phyloP scores from a whole-genome alignment of 1,140 invertebrate species.

The Metaphire vulgaris region DNA sequence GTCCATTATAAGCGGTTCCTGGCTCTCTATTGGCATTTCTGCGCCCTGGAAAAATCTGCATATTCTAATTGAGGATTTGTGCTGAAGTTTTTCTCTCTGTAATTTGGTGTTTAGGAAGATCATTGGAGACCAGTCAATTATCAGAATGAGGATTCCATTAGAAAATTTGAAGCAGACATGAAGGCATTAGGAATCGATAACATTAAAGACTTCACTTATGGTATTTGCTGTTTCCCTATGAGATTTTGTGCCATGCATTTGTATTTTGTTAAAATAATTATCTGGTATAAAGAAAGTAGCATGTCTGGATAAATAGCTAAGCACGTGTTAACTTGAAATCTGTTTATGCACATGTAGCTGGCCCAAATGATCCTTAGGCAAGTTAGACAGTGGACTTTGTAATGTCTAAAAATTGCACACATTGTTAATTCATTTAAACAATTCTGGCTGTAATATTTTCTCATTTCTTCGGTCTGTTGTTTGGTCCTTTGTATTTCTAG shows the following conservation, averaged over 20 bases:
- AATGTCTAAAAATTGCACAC: no score
- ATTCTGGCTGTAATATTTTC: neutral
- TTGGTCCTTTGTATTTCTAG: no score
- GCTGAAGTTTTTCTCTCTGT: no score
- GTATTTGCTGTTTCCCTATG: no score
- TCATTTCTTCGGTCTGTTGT: neutral
- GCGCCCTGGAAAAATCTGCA: no score
- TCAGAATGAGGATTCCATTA: conserved; percentile 55
- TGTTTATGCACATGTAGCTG: neutral
- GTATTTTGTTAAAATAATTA: neutral
- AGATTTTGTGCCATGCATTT: neutral
- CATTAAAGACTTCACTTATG: conserved; percentile 56
- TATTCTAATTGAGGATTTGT: no score
- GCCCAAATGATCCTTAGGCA: neutral
- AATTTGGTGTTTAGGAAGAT: conserved; percentile 57
- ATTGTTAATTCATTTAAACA: neutral
- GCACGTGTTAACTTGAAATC: neutral
- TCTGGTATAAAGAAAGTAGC: neutral
- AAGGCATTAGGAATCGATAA: conserved; percentile 55
- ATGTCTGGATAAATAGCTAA: neutral
- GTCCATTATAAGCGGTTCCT: no score
- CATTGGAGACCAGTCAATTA: conserved; percentile 66
- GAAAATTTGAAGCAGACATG: conserved; percentile 59
- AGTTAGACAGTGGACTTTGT: no score
- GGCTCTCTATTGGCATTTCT: no score